Evolutionary conservation across 2,888 invertebrate genomes (phyloP).

Genomic region (Synanthedon myopaeformis): DNA sequence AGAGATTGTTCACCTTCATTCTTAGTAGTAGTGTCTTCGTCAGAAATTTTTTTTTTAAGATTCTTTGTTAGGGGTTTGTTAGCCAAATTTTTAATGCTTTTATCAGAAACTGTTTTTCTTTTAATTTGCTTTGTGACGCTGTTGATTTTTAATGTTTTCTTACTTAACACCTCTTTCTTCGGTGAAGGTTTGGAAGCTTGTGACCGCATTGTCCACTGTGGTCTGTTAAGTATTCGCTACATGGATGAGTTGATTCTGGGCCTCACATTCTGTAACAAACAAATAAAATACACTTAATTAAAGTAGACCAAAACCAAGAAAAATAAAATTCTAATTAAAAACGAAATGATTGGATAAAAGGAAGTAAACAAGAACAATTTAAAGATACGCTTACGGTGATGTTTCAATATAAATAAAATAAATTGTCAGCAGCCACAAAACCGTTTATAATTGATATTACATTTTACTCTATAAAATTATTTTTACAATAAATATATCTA

Average conservation of each 20-base stretch:
- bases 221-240: conserved; percentile 41
- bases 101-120: conserved; percentile 38
- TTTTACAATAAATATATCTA: not conserved
- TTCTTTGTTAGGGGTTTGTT: conserved; percentile 37
- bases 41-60: conserved; percentile 33
- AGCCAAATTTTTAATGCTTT: conserved; percentile 42
- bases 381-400: too few relatives aligned
- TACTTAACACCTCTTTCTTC: conserved; percentile 55
- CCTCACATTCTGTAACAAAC: conserved; percentile 62
- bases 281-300: conserved; percentile 7
- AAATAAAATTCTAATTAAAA: not conserved
- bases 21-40: conserved; percentile 33
- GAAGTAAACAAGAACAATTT: too few relatives aligned
- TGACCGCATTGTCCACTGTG: conserved; percentile 60
- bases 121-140: conserved; percentile 33
- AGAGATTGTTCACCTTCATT: conserved; percentile 25
- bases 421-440: too few relatives aligned
- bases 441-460: too few relatives aligned
- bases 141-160: conserved; percentile 40
- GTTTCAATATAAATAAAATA: too few relatives aligned
- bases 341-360: not conserved
- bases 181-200: conserved; percentile 56
- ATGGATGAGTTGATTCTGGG: conserved; percentile 39
- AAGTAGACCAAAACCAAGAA: too few relatives aligned
- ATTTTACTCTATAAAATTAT: too few relatives aligned